Evolutionary conservation across 2,113 vertebrate genomes (phyloP), one percentile per base, ranked within the genome.

Genomic region (Poecilia latipinna): DNA sequence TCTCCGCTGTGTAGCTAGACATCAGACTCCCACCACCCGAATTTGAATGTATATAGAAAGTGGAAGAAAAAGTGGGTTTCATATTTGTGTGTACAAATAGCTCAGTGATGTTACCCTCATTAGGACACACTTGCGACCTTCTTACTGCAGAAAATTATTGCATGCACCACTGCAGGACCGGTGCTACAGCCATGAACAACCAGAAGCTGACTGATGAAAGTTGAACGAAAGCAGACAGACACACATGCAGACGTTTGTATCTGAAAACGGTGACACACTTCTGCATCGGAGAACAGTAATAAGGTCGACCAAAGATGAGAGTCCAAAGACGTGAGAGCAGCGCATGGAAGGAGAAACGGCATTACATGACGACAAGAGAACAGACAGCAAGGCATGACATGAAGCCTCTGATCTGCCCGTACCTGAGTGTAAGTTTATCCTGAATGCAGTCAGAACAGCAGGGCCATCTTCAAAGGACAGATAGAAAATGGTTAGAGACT

Each of bases 371-470:
- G 80, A 72, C 3, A 32, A n/a, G 54, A 68, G n/a, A 62, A 88
- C 4, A 19, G 85, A 94, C 90, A 92, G 90, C 92, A 70, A 83
- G 89, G 91, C 65, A 17, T 78, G 79, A 92, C 86, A 92, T 32
- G 63, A 73, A 90, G 88, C 81, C 87, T 79, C 67, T 22, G 72
- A 82, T 92, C 89, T 88, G 88, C 89, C 84, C 83, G 29, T 94
- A 94, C 94, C 93, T 94, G 93, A 64, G 75, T 84, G 86, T 74
- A 91, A 80, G 84, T 87, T 94, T 73, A 88, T 94, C 91, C 77
- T 92, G 92, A 89, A 94, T 64, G 87, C 88, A 39, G 93, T 94
- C 85, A 94, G 80, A 64, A 93, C 88, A 66, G 91, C 91, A 62
- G 78, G 91, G 63, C 87, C 91, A 88, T 92, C 93, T 93, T 92